phyloP scores from a whole-genome alignment of 2,113 vertebrate species.

The Corydoras sp. region DNA sequence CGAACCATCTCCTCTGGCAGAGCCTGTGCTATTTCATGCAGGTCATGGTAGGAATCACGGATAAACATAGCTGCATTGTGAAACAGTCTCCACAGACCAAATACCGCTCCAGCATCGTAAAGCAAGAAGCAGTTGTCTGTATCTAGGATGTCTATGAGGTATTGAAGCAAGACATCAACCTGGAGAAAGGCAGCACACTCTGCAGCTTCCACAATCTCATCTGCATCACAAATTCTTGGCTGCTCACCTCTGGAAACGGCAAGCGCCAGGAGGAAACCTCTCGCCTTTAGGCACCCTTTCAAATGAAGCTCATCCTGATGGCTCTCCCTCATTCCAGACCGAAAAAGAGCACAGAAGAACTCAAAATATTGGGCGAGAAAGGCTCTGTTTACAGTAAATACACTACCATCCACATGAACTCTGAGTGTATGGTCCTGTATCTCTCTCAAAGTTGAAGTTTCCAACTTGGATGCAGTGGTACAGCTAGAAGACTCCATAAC shows the following conservation, averaged over 20 bases:
- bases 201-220: conserved; percentile 77
- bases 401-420: conserved; percentile 76
- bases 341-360: conserved; percentile 89
- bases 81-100: conserved; percentile 73
- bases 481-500: conserved; percentile 55
- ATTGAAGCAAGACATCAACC: conserved; percentile 66
- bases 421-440: conserved; percentile 48
- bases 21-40: conserved; percentile 64
- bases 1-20: conserved; percentile 69
- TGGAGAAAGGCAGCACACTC: conserved; percentile 92
- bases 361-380: conserved; percentile 73
- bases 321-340: conserved; percentile 86
- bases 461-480: conserved; percentile 7
- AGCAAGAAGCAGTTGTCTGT: conserved; percentile 84
- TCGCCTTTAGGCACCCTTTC: conserved; percentile 68
- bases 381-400: conserved; percentile 71
- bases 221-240: conserved; percentile 64
- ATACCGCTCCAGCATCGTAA: conserved; percentile 76
- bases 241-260: conserved; percentile 72
- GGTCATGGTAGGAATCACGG: conserved; percentile 68
- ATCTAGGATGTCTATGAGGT: conserved; percentile 76
- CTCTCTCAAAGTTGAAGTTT: conserved; percentile 26
- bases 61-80: conserved; percentile 76
- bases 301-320: conserved; percentile 71
- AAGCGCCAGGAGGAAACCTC: conserved; percentile 76